Evolutionary conservation across 2,113 vertebrate species (phyloP).

Genomic region (Nasalis larvatus): DNA sequence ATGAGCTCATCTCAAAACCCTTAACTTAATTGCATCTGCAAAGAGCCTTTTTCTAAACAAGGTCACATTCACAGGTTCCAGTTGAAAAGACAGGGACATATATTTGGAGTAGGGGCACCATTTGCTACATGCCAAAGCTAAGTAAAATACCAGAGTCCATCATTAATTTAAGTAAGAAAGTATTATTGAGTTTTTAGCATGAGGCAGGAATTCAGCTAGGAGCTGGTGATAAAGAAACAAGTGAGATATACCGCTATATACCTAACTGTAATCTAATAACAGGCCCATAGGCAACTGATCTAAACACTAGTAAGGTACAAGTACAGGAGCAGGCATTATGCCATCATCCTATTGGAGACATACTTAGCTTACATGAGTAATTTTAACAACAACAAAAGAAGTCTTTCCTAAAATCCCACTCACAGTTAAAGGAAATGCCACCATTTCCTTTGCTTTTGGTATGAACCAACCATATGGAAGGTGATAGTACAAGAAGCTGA

Average conservation of each 20-base stretch:
- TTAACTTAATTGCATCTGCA: neutral
- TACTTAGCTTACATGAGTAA: neutral
- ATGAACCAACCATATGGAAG: neutral
- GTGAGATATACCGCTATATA: too few relatives aligned
- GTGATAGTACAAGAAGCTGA: neutral
- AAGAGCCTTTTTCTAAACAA: slow-evolving; percentile 4
- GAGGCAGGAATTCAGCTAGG: neutral
- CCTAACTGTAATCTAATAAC: neutral
- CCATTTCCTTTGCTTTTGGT: slow-evolving; percentile 46
- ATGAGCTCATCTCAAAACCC: neutral
- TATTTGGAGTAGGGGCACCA: neutral
- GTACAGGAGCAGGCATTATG: neutral
- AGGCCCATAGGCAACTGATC: neutral
- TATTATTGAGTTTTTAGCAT: neutral
- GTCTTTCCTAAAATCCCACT: neutral
- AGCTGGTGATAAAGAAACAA: neutral
- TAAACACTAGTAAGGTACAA: neutral
- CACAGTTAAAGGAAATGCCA: slow-evolving; percentile 6
- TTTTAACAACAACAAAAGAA: neutral
- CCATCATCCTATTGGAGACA: neutral
- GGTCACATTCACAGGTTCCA: neutral
- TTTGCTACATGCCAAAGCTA: neutral
- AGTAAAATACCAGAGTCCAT: neutral
- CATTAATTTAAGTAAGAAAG: slow-evolving; percentile 7
- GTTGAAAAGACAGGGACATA: neutral